Conservation (phyloP, 1,140 invertebrate species). For the Bombus confusus region DNA sequence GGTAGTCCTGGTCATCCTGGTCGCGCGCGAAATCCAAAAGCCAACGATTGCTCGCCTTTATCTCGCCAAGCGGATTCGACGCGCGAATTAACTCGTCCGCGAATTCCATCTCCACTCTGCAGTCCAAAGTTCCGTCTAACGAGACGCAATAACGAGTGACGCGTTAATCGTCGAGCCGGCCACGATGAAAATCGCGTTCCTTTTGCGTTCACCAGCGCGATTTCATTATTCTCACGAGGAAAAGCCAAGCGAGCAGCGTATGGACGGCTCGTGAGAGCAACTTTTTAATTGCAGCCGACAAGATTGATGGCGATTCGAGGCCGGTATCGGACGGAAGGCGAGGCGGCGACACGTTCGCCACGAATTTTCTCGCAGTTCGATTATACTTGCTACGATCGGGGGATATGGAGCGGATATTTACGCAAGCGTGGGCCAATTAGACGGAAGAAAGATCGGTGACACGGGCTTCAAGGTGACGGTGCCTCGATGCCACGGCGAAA, state of each 20-base stretch:
- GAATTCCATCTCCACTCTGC: neutral
- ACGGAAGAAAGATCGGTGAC: slow-evolving; percentile 4
- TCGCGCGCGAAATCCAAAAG: neutral
- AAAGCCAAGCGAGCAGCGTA: neutral
- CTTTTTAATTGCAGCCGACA: slow-evolving; percentile 1
- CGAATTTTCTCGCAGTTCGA: neutral
- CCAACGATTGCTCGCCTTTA: neutral
- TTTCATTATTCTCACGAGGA: neutral
- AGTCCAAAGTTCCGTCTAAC: neutral
- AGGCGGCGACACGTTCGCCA: neutral
- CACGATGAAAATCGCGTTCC: slow-evolving; percentile 5
- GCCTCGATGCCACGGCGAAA: neutral
- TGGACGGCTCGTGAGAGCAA: neutral
- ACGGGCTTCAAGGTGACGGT: neutral
- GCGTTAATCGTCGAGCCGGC: slow-evolving; percentile 9
- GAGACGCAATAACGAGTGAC: neutral
- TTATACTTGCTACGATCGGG: neutral
- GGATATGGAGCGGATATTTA: neutral
- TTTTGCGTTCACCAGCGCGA: neutral
- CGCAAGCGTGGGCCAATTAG: slow-evolving; percentile 12
- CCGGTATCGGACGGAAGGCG: too few relatives aligned
- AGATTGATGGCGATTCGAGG: neutral
- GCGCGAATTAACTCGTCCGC: neutral
- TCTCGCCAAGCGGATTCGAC: neutral
- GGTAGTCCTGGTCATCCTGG: too few relatives aligned